A percentile compares a stretch with the other conserved stretches of the same genome.
These are phyloP conservation scores for Tragopan temminckii DNA, from an alignment of 2,797 vertebrate genomes.

Conservation along the genomic window DNA sequence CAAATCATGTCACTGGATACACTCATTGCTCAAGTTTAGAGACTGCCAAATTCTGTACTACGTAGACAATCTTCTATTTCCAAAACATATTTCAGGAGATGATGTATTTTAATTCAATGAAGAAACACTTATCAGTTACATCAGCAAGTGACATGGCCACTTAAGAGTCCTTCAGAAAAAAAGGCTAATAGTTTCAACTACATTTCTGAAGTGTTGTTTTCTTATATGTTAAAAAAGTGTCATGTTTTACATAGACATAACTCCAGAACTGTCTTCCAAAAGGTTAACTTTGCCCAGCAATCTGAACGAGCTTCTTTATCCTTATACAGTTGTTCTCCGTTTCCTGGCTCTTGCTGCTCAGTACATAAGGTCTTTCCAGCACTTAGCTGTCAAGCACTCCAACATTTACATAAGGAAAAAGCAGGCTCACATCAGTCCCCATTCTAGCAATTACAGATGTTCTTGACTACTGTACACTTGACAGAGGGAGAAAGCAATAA, in stretches of 20 bases:
- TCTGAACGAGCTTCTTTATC: neutral
- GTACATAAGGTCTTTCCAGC: neutral
- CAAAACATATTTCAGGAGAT: neutral
- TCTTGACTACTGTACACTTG: neutral
- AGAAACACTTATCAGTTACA: neutral
- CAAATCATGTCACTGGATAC: neutral
- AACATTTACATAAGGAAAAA: neutral
- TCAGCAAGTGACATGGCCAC: neutral
- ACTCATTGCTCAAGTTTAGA: neutral
- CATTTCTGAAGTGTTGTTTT: neutral
- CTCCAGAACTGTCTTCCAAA: neutral
- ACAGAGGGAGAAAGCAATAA: neutral
- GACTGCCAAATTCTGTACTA: neutral
- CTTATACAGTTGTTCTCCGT: neutral
- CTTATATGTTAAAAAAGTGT: neutral
- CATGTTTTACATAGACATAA: neutral
- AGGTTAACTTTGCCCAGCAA: neutral
- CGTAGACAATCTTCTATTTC: neutral
- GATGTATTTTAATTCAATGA: neutral
- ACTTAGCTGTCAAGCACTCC: neutral
- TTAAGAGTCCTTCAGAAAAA: neutral
- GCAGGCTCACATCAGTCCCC: neutral
- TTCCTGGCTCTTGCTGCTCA: neutral
- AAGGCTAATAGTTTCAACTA: neutral
- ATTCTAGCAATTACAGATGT: neutral